A percentile compares a stretch with the other conserved stretches of the same genome.
These are phyloP conservation scores for Phalacrocorax carbo DNA, from an alignment of 2,113 vertebrate species.

Conservation along the genomic window DNA sequence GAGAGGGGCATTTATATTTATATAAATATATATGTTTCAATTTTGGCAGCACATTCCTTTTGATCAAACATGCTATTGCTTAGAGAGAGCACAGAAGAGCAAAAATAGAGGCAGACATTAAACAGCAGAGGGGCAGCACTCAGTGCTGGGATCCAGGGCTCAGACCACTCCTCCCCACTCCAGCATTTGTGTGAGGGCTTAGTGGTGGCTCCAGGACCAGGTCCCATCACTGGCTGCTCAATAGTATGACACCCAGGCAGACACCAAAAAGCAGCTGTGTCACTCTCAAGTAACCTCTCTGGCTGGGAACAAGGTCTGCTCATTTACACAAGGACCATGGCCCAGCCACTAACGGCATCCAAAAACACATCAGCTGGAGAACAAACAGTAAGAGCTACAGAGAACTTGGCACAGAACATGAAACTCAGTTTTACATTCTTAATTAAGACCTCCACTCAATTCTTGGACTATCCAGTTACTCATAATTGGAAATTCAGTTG, in stretches of 20 bases:
- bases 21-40: neutral
- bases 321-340: neutral
- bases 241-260: accelerated
- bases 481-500: neutral
- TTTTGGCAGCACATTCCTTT: neutral
- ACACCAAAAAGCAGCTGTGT: neutral
- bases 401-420: neutral
- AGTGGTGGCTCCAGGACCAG: neutral
- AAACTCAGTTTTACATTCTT: neutral
- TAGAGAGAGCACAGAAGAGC: neutral
- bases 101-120: neutral
- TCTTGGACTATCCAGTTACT: neutral
- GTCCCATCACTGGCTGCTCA: neutral
- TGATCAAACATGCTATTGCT: neutral
- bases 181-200: accelerated
- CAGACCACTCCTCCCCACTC: neutral
- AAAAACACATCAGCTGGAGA: neutral
- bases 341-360: neutral
- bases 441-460: neutral
- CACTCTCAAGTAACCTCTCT: neutral
- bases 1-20: neutral
- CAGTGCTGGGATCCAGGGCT: neutral
- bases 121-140: neutral
- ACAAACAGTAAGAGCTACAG: neutral
- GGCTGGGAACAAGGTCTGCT: neutral